Evolutionary conservation across 1,140 invertebrate genomes (phyloP).

Genomic region (Drosophila navojoa): DNA sequence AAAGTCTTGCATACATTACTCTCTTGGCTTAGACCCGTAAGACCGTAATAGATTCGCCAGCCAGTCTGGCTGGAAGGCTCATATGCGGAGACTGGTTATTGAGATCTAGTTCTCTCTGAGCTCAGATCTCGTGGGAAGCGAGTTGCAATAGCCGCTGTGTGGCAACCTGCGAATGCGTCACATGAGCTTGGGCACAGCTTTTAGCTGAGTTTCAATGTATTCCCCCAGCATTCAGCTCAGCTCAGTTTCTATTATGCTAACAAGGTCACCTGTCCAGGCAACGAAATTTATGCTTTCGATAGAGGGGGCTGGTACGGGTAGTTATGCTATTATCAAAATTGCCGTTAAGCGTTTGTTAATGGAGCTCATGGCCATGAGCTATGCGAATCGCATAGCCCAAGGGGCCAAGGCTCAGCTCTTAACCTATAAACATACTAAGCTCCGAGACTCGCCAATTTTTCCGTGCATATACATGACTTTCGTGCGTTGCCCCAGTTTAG

Average conservation of each 20-base stretch:
- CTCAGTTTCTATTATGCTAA: constrained; percentile 18
- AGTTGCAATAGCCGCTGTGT: constrained; percentile 27
- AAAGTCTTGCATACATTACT: too few species aligned
- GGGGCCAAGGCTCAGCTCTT: constrained; percentile 78
- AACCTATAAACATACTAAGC: constrained; percentile 77
- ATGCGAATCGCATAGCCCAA: constrained; percentile 29
- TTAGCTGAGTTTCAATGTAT: too few species aligned
- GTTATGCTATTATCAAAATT: constrained; percentile 75
- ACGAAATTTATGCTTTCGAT: constrained; percentile 12
- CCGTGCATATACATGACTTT: constrained; percentile 75
- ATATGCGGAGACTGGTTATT: constrained; percentile 43
- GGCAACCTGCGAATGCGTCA: constrained; percentile 45
- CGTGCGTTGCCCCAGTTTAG: constrained; percentile 80
- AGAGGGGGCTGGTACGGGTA: constrained; percentile 1
- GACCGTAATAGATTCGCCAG: too few species aligned
- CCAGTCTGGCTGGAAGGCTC: too few species aligned
- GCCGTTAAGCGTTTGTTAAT: constrained; percentile 60
- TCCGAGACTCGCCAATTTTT: constrained; percentile 56
- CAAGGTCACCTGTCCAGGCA: constrained; percentile 62
- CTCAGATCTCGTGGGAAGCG: constrained; percentile 57
- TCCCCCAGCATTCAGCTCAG: too few species aligned
- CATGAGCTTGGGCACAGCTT: constrained; percentile 1
- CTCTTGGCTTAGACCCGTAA: too few species aligned
- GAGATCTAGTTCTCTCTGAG: constrained; percentile 29
- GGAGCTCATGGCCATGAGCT: constrained; percentile 39